Evolutionary conservation across 2,888 invertebrate genomes (phyloP), one percentile per base, ranked within the genome.

Genomic region (Callinectes sapidus): DNA sequence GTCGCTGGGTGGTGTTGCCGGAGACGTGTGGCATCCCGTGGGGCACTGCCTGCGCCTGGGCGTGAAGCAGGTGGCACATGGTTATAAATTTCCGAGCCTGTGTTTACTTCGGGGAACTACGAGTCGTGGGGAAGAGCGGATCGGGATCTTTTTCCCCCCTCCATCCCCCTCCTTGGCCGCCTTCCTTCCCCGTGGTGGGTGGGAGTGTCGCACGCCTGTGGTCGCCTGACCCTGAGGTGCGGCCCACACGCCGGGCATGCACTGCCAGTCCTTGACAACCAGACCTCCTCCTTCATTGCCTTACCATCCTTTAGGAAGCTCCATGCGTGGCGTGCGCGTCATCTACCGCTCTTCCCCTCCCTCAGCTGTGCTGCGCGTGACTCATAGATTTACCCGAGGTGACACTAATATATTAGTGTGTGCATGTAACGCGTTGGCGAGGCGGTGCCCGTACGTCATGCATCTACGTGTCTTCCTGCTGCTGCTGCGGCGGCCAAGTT

Each of bases 21-120:
- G 77, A 35, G 39, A 86, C 86, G n/a, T 42, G 32, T 61, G 90
- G 90, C 90, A 90, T 55, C 90, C n/a, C n/a, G 61, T 10, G 66
- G 66, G 61, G 90, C 90, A 90, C 86, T 90, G 90, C 86, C 61
- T 42, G 55, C n/a, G 61, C n/a, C 86, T 55, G n/a, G 86, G 86
- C 61, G 61, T 35, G 90, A 90, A 42, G 86, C 90, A 90, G 90
- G 90, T 90, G 90, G 90, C 66, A 87, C 90, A 28, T 35, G 5
- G 61, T 16, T 86, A n/a, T 55, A 61, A 39, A 86, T 71, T 39
- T 42, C 48, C 28, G 42, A 66, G 32, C 35, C 23, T 90, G 18
- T 35, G 71, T 39, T 54, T 48, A 48, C 81, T 90, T 90, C 54
- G 90, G 81, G 81, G 81, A 81, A 81, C 81, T 81, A 35, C 81